These are phyloP conservation scores for Pachyseris speciosa DNA, from an alignment of 64 coral and sea anemone species.

Conservation along the genomic window DNA sequence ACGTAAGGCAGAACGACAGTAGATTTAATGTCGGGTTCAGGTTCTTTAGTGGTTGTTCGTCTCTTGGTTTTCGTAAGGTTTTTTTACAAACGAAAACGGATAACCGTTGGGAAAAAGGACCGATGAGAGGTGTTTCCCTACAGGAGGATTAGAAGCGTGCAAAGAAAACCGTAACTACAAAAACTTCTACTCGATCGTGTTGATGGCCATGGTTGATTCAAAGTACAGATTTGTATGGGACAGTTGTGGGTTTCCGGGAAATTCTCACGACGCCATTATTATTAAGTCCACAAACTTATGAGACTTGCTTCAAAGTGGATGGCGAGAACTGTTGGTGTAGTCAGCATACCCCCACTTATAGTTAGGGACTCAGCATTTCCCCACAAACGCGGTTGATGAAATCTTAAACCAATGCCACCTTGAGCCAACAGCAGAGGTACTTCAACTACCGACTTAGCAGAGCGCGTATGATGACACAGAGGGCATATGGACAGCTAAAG, in stretches of 20 bases:
- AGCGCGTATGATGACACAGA: not conserved
- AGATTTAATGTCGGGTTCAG: too few species aligned
- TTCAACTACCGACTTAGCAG: constrained; percentile 12
- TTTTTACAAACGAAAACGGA: too few species aligned
- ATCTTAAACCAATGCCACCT: constrained; percentile 7
- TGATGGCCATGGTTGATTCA: constrained; percentile 46
- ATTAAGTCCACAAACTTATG: too few species aligned
- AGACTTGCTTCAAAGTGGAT: too few species aligned
- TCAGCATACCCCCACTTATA: not conserved
- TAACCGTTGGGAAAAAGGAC: too few species aligned
- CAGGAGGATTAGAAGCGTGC: too few species aligned
- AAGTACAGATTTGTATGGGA: constrained; percentile 36
- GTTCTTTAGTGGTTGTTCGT: too few species aligned
- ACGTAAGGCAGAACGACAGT: too few species aligned
- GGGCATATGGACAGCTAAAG: not conserved
- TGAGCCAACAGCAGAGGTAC: not conserved
- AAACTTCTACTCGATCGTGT: constrained; percentile 39
- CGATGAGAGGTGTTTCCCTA: too few species aligned
- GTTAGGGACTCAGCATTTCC: not conserved
- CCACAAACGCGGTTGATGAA: not conserved
- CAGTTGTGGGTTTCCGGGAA: constrained; percentile 30
- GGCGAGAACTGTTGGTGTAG: too few species aligned
- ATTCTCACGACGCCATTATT: constrained; percentile 7
- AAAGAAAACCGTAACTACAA: constrained; percentile 54
- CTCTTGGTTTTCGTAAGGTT: too few species aligned